Evolutionary conservation across 2,888 invertebrate species (phyloP).

Genomic region (Agelastica alni): DNA sequence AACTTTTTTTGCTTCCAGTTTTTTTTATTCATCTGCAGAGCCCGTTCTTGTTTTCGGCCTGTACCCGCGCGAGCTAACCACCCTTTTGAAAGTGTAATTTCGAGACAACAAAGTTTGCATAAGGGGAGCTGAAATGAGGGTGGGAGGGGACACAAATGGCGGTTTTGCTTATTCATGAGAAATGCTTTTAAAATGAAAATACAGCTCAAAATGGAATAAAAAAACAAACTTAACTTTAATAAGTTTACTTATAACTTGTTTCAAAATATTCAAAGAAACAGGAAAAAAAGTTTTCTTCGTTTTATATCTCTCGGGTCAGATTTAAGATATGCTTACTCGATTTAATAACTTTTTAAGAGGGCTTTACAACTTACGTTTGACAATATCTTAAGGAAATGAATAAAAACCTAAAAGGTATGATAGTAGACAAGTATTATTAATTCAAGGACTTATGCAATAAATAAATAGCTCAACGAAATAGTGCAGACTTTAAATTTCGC

Average conservation of each 20-base stretch:
- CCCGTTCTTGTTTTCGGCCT: conserved; percentile 18
- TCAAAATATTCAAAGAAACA: conserved; percentile 43
- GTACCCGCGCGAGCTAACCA: conserved; percentile 16
- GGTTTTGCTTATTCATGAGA: conserved; percentile 56
- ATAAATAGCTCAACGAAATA: too few relatives aligned
- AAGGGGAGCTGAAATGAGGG: conserved; percentile 42
- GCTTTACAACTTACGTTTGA: background rate
- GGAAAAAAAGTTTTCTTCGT: conserved; percentile 21
- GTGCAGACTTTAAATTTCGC: too few relatives aligned
- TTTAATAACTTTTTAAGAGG: background rate
- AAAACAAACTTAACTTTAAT: conserved; percentile 53
- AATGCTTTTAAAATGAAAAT: conserved; percentile 55
- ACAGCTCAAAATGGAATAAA: conserved; percentile 52
- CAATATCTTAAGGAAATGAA: background rate
- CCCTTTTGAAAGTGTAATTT: conserved; percentile 47
- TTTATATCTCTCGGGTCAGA: conserved; percentile 22
- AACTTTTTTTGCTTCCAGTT: background rate
- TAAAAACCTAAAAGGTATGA: too few relatives aligned
- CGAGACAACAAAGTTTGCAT: conserved; percentile 50
- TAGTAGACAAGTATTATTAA: too few relatives aligned
- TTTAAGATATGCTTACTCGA: conserved; percentile 23
- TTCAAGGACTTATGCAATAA: too few relatives aligned
- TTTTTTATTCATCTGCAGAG: background rate
- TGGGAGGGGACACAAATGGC: conserved; percentile 41
- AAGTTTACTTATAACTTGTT: conserved; percentile 54